Base-by-base conservation (phyloP, 2,797 vertebrate species). In the Hyperoplus lanceolatus region DNA sequence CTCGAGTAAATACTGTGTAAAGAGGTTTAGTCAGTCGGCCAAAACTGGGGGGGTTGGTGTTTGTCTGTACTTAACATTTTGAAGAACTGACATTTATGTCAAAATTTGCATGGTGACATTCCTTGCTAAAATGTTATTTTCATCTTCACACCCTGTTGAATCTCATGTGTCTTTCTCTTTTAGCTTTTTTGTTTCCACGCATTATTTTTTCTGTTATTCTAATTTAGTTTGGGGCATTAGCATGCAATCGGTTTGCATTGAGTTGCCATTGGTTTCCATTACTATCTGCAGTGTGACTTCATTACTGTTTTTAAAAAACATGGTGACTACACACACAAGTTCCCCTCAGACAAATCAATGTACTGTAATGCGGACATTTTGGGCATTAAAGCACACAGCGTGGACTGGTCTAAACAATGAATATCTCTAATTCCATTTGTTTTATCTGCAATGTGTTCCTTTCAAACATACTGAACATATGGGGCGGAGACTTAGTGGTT, bases 361-460 rank as follows among this genome's bases (percentile, higher is more conserved):
- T 50, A 60, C 36, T 77, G 70, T 43, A 36, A 62, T 10, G 38
- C 43, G 38, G 54, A 77, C 21, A 42, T 71, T 74, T 18, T 48
- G 58, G 29, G 29, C 50, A 58, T 71, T 79, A 48, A 53, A 65
- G 39, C 43, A 46, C 60, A 78, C 8, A 50, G 14, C 71, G 53
- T 61, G 6, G 12, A 21, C 53, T 5, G 0, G 12, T n/a, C 49
- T 21, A 39, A 74, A 77, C 11, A 14, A 16, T 59, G n/a, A 81
- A 81, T 79, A 79, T 61, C 36, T 56, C 51, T 74, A 66, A 85
- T 86, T 86, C 76, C 66, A 89, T 90, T 72, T 69, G 73, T 88
- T 57, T 64, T 46, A 66, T 58, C 84, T 84, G 80, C 38, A 79
- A 68, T 13, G 46, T 59, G 43, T 29, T 70, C 73, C 54, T 16